A percentile compares a stretch with the other conserved stretches of the same genome.
phyloP scores from a whole-genome alignment of 2,888 invertebrate genomes.

The Eudemis profundana region DNA sequence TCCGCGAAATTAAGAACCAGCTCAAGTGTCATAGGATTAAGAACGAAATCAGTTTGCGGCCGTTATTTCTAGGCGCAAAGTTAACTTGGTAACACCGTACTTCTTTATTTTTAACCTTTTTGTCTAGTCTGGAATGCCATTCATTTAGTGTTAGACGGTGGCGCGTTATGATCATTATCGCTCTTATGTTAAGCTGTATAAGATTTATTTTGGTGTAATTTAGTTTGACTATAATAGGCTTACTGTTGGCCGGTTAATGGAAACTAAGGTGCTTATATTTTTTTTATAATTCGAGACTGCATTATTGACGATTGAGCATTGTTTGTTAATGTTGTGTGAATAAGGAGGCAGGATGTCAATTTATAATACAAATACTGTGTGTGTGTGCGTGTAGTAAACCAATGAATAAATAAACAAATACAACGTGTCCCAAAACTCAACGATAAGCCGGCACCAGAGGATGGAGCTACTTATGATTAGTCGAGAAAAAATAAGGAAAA shows the following conservation, averaged over 20 bases:
- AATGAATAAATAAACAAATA: too few relatives aligned
- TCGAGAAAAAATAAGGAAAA: too few relatives aligned
- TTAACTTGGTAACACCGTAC: constrained; percentile 34
- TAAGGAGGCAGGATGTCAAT: background rate
- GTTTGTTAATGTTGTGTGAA: background rate
- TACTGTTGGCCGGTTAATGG: constrained; percentile 5
- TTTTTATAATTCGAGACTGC: background rate
- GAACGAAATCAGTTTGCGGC: constrained; percentile 14
- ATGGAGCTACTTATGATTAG: too few relatives aligned
- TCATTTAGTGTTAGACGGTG: constrained; percentile 50
- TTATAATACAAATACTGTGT: too few relatives aligned
- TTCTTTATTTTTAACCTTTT: constrained; percentile 61
- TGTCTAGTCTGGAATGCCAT: constrained; percentile 52
- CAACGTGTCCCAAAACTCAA: too few relatives aligned
- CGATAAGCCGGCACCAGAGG: too few relatives aligned
- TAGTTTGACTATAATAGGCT: constrained; percentile 18
- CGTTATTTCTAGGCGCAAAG: constrained; percentile 1
- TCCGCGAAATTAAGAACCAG: constrained; percentile 22
- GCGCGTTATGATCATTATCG: constrained; percentile 37
- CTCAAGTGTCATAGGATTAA: constrained; percentile 8
- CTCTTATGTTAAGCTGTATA: constrained; percentile 19
- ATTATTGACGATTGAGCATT: background rate
- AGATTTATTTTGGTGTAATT: constrained; percentile 26
- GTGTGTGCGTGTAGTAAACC: too few relatives aligned
- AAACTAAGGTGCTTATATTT: constrained; percentile 8